Evolutionary conservation across 2,113 vertebrate species (phyloP).

Genomic region (Cepphus grylle): DNA sequence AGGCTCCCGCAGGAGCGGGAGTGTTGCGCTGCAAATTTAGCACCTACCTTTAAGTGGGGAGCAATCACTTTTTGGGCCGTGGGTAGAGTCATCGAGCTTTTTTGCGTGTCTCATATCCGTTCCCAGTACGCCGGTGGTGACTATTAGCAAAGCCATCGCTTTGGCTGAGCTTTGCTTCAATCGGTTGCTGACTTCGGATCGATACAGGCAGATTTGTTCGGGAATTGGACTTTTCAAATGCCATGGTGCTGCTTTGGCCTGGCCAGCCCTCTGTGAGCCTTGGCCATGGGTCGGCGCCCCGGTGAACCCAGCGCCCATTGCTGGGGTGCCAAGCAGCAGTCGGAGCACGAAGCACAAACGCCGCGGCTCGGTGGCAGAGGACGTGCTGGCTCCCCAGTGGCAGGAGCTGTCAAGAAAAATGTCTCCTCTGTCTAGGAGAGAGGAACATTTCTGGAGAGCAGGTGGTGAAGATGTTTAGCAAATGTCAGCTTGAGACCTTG

Average conservation of each 20-base stretch:
- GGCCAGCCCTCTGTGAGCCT: background rate
- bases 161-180: background rate
- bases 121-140: accelerated
- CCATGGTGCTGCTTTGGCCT: background rate
- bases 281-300: accelerated
- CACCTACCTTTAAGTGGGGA: background rate
- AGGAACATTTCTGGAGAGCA: background rate
- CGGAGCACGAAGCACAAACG: accelerated
- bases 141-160: accelerated
- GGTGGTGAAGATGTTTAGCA: slow-evolving; percentile 38
- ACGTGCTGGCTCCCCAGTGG: background rate
- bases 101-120: accelerated
- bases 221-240: background rate
- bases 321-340: background rate
- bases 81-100: background rate
- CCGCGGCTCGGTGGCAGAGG: background rate
- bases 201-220: accelerated
- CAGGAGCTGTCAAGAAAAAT: background rate
- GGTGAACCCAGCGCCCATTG: accelerated
- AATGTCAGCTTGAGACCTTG: slow-evolving; percentile 57
- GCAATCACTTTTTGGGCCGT: background rate
- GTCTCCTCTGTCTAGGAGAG: background rate
- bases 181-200: accelerated
- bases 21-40: background rate
- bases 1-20: background rate